Percentiles rank a stretch among this genome's conserved stretches.
Evolutionary conservation across 2,888 invertebrate genomes (phyloP).

Genomic region (Parthenolecanium corni): DNA sequence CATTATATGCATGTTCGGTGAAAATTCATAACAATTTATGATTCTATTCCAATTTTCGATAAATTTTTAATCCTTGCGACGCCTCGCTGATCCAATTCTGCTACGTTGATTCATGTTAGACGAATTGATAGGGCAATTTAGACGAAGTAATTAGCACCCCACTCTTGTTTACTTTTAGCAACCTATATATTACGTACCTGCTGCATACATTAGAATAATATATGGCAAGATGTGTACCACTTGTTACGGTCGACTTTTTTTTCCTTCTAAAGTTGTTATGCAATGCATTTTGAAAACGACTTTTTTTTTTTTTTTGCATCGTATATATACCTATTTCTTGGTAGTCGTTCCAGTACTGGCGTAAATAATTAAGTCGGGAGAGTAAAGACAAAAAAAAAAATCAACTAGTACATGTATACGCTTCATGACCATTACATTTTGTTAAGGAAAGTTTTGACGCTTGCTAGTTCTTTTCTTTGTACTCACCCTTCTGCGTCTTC

Average conservation of each 20-base stretch:
- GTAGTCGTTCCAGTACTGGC: not conserved
- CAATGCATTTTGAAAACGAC: not conserved
- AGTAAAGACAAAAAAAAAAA: not conserved
- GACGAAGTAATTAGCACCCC: too few relatives aligned
- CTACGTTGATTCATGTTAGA: too few relatives aligned
- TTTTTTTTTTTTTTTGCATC: not conserved
- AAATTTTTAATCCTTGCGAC: too few relatives aligned
- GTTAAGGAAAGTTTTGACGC: too few relatives aligned
- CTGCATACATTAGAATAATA: not conserved
- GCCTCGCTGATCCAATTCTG: too few relatives aligned
- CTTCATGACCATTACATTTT: constrained; percentile 6
- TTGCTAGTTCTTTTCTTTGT: too few relatives aligned
- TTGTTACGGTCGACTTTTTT: constrained; percentile 26
- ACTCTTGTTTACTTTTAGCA: too few relatives aligned
- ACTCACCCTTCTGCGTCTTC: too few relatives aligned
- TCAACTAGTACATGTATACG: not conserved
- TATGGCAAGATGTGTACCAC: constrained; percentile 1
- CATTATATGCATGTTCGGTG: too few relatives aligned
- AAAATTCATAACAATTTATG: too few relatives aligned
- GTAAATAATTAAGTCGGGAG: constrained; percentile 24
- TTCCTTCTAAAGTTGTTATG: constrained; percentile 3
- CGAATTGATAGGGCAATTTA: too few relatives aligned
- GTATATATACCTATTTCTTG: not conserved
- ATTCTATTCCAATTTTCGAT: too few relatives aligned
- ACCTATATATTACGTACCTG: not conserved